A percentile compares a stretch with the other conserved stretches of the same genome.
Evolutionary conservation across 2,113 vertebrate species (phyloP).

Genomic region (Stictonetta naevosa): DNA sequence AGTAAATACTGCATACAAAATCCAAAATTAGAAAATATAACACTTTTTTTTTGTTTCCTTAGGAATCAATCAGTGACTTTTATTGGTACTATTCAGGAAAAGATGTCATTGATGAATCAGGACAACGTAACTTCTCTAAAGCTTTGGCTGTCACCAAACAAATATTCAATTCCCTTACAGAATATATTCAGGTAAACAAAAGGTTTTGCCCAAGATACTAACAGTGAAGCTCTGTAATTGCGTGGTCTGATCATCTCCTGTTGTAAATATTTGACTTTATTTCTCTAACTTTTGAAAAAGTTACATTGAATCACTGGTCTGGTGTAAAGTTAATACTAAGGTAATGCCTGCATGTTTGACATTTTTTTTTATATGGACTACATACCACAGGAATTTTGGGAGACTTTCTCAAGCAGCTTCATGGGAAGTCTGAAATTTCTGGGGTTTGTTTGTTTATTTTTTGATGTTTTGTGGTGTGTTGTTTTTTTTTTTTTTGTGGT

Average conservation of each 20-base stretch:
- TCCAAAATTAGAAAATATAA: background rate
- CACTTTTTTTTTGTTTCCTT: background rate
- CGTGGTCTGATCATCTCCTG: background rate
- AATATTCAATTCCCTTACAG: slow-evolving; percentile 98
- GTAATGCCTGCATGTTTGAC: background rate
- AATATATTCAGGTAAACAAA: slow-evolving; percentile 94
- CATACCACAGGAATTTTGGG: background rate
- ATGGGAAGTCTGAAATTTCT: background rate
- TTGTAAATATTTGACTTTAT: background rate
- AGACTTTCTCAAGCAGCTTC: background rate
- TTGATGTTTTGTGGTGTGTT: background rate
- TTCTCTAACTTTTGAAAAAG: background rate
- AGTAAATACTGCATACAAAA: background rate
- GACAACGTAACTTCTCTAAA: slow-evolving; percentile 96
- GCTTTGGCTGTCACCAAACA: slow-evolving; percentile 96
- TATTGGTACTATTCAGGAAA: slow-evolving; percentile 99
- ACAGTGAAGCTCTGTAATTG: background rate
- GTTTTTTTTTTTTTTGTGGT: background rate
- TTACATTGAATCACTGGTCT: background rate
- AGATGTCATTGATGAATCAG: slow-evolving; percentile 94
- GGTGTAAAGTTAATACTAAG: background rate
- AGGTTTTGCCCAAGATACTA: background rate
- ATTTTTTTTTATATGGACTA: background rate
- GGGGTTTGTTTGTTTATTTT: background rate
- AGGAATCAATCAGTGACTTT: slow-evolving; percentile 99